Percentiles rank a stretch among this genome's conserved stretches.
These are phyloP conservation scores for Labroides dimidiatus DNA, from an alignment of 2,797 vertebrate genomes.

Conservation along the genomic window DNA sequence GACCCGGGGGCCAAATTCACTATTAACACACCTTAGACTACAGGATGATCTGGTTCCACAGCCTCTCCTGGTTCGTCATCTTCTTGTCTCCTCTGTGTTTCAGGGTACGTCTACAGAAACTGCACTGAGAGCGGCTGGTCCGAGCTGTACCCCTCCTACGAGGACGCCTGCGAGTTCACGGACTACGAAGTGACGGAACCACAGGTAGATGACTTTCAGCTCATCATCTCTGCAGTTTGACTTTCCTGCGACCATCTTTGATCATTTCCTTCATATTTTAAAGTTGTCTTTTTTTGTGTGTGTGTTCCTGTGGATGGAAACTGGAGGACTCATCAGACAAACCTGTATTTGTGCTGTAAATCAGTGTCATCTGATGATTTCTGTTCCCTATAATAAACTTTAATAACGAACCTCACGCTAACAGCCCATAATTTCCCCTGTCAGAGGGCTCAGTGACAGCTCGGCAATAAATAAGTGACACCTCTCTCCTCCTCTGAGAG, in stretches of 20 bases:
- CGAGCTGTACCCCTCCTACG: constrained; percentile 82
- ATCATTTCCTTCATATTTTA: too few relatives aligned
- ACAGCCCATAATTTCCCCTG: constrained; percentile 2
- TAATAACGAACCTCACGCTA: constrained; percentile 1
- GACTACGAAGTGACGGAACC: constrained; percentile 77
- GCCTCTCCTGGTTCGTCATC: not conserved
- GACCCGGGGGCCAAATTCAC: too few relatives aligned
- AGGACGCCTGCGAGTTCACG: constrained; percentile 82
- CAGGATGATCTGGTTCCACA: too few relatives aligned
- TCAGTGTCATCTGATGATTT: not conserved
- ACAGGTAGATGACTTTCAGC: constrained; percentile 71
- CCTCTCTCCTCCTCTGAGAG: not conserved
- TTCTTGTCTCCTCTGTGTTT: not conserved
- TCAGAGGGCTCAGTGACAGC: not conserved
- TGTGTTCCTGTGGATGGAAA: not conserved
- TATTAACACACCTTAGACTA: too few relatives aligned
- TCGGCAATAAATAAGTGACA: constrained; percentile 2
- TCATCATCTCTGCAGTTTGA: too few relatives aligned
- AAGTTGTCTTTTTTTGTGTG: not conserved
- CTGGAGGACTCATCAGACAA: not conserved
- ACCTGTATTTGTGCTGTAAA: not conserved
- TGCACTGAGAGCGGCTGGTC: constrained; percentile 86
- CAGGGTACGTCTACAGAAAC: constrained; percentile 87
- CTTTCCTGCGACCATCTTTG: too few relatives aligned
- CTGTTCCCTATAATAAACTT: not conserved